Evolutionary conservation across 37 sponge, comb jelly and placozoan genomes (phyloP), one percentile per base, ranked within the genome.

Genomic region (Theonella swinhoei): DNA sequence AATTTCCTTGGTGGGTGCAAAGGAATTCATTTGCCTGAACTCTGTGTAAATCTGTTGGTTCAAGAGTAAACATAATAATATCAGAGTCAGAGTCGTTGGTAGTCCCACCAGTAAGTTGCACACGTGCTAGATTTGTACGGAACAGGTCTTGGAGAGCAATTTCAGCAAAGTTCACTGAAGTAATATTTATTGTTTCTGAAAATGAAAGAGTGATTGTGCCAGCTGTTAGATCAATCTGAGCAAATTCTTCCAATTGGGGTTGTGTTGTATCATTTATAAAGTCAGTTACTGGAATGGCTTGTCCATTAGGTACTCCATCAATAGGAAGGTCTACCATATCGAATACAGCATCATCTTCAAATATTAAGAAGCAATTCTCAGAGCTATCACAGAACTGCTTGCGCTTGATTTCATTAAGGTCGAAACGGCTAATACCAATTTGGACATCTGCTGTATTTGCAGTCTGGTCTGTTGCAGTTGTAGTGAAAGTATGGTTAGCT

Each of bases 401-500:
- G 0, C 91, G 86, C 65, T 93, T 96, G 74, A 96, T 96, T 59
- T 96, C 94, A 74, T 96, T 96, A 77, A 96, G 70, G 76, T 96
- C 97, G 38, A 54, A 78, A 4, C 47, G 65, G 59, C 80, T 78
- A 14, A 96, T 41, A 19, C 62, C 78, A 24, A 96, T 81, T 4
- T 58, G 70, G 31, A 93, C 78, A 39, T 78, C 64, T 9, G 94
- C 75, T 42, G 91, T 39, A 82, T 96, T 82, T 26, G 38, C 59
- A 22, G 59, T 42, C 54, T 88, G 87, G 20, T 78, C 78, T 14
- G 65, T 67, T 81, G 92, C 93, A 75, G 79, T 58, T n/a, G n/a
- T n/a, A 25, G 88, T 83, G 59, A 96, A 66, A 39, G 91, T 91
- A 70, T 93, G 88, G 65, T 85, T 88, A 63, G 64, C 41, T 0